These are phyloP conservation scores for Corvus moneduloides DNA, from an alignment of 2,113 vertebrate genomes.

Conservation along the genomic window DNA sequence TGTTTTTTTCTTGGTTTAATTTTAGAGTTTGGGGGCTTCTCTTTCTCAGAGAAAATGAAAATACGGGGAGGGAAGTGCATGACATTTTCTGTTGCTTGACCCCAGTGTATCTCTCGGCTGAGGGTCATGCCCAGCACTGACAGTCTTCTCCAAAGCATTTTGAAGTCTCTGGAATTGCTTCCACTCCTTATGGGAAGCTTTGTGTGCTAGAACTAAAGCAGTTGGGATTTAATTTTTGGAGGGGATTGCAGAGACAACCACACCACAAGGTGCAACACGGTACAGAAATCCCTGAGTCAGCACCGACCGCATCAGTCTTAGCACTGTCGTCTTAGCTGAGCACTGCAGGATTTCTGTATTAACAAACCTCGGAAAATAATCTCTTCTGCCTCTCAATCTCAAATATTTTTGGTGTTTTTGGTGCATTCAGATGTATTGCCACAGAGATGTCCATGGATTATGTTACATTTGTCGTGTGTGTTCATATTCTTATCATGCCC, in stretches of 20 bases:
- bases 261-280: background rate
- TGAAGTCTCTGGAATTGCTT: background rate
- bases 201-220: background rate
- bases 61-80: slow-evolving; percentile 16
- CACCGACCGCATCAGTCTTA: background rate
- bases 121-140: background rate
- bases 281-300: background rate
- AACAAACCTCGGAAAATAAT: background rate
- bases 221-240: background rate
- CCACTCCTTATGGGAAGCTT: background rate
- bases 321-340: background rate
- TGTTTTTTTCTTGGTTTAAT: background rate
- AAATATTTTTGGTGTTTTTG: background rate
- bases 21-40: slow-evolving; percentile 70
- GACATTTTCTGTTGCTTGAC: slow-evolving; percentile 74
- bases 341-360: background rate
- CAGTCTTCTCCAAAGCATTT: background rate
- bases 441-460: background rate
- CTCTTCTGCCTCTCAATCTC: background rate
- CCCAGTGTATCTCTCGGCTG: background rate
- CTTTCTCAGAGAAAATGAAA: slow-evolving; percentile 48
- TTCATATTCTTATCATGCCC: background rate
- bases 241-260: background rate
- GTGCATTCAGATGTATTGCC: background rate
- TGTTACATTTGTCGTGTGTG: background rate